Percentiles rank a stretch among this genome's conserved stretches.
These are phyloP conservation scores for Elephantulus edwardii DNA, from an alignment of 2,113 vertebrate genomes.

Conservation along the genomic window DNA sequence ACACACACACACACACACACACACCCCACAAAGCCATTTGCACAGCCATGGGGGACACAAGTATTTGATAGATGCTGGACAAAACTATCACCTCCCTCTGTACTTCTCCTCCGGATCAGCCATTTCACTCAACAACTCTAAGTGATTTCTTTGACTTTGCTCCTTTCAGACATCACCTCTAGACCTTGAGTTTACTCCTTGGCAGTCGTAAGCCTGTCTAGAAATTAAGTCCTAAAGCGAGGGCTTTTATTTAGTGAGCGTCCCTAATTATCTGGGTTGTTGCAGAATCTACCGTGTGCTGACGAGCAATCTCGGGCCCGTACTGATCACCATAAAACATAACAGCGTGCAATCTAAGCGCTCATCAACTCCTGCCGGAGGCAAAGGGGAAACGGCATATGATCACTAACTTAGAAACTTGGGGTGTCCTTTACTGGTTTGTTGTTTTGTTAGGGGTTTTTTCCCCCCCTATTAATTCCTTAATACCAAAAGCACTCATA, in stretches of 20 bases:
- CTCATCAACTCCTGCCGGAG: not conserved
- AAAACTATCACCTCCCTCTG: not conserved
- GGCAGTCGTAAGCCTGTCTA: not conserved
- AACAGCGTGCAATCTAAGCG: not conserved
- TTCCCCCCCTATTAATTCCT: too few species aligned
- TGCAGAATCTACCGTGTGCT: not conserved
- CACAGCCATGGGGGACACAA: too few species aligned
- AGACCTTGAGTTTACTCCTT: slow-evolving; percentile 36
- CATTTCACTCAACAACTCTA: not conserved
- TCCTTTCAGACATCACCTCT: slow-evolving; percentile 19
- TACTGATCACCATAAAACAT: not conserved
- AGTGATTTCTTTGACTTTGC: slow-evolving; percentile 12
- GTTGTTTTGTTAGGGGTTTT: too few species aligned
- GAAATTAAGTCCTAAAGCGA: not conserved
- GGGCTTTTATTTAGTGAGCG: slow-evolving; percentile 41
- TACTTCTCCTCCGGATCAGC: not conserved
- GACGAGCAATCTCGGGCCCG: not conserved
- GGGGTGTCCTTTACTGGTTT: not conserved
- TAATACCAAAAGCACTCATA: too few species aligned
- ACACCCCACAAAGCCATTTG: too few species aligned
- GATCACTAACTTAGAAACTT: not conserved
- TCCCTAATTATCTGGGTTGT: slow-evolving; percentile 16
- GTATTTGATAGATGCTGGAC: rapidly evolving
- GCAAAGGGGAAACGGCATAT: rapidly evolving
- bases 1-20: not conserved